Base-by-base conservation (phyloP, 2,113 vertebrate genomes). In the Eurystomus gularis region DNA sequence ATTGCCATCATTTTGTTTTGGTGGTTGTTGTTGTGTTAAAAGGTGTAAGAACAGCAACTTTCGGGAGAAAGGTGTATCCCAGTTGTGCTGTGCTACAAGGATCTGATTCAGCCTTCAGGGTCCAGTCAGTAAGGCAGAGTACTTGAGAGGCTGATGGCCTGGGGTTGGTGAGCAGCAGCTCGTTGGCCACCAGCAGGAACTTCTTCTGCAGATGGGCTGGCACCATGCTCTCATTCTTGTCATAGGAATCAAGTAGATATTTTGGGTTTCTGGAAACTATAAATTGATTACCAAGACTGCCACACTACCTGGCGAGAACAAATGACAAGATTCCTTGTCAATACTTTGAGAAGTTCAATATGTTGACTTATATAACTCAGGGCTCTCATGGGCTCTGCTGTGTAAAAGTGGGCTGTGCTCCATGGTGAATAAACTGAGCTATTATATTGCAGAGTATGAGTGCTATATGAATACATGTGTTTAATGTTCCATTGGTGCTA, bases 61-160 rank as follows among this genome's bases (percentile, higher is more conserved):
- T 52, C 46, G 9, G 18, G 24, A n/a, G 54, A 26, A 42, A 54
- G 3, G 4, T 25, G 2, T 29, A 10, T 26, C 18, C 7, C 5
- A 16, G 2, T 13, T 64, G 20, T 60, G 42, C 19, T 1, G 0
- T 46, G 28, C 19, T 68, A 0, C 9, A 33, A 39, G 17, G 25
- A 5, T 33, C 48, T 68, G 39, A 16, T 37, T 55, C 48, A 64
- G 9, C 17, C 58, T 71, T 64, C 51, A 66, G 42, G 18, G 14
- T 40, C 28, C 21, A 51, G 51, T 51, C 60, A 21, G 37, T 16
- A 71, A 84, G 49, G 31, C 49, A 57, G 8, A 18, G 10, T 66
- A 26, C 55, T 85, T 61, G 35, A 39, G 58, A 39, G 10, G 28
- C 33, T 9, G 18, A 2, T 0, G 2, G 46, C 14, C 14, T 49